Base-by-base conservation (phyloP, 2,113 vertebrate species). In the Tachysurus vachellii region DNA sequence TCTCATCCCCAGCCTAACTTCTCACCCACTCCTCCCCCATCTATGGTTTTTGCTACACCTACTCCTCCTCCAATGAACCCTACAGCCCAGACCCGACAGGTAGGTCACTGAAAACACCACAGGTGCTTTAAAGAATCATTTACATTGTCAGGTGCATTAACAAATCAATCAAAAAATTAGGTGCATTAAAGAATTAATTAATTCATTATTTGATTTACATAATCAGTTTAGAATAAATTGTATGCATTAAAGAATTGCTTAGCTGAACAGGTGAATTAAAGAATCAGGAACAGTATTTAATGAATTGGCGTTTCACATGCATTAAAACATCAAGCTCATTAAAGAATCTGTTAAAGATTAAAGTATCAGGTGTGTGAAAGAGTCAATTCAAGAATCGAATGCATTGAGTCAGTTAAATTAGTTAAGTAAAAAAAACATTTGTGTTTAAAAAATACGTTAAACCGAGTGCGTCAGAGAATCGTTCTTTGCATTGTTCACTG, bases 11-110 rank as follows among this genome's bases (percentile, higher is more conserved):
- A 99, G 97, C 93, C 97, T 80, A 95, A 96, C 8, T 99, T 97
- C 92, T 95, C 97, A 93, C 95, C 97, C 75, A 96, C 96, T 94
- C 97, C 97, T 92, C 93, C 94, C 92, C 93, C 98, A 94, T 21
- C 85, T 26, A 97, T 99, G 93, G 97, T 98, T 94, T 98, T 96
- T 94, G 95, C 97, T 89, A 94, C 96, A 92, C 96, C 96, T 89
- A 95, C 97, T 93, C 96, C 97, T 92, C 96, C 96, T 95, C 97
- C 97, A 95, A 99, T 99, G 98, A 99, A 99, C 96, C 97, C 97
- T 90, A 93, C 96, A 93, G 97, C 97, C 91, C 98, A 97, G 89
- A 93, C 97, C 88, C 96, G 98, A 92, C 98, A 97, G 97, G 98
- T 99, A 97, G 92, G 95, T 81, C 85, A 5, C 19, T 23, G 42